Evolutionary conservation across 2,113 vertebrate genomes (phyloP), one percentile per base, ranked within the genome.

Genomic region (Ursus arctos): DNA sequence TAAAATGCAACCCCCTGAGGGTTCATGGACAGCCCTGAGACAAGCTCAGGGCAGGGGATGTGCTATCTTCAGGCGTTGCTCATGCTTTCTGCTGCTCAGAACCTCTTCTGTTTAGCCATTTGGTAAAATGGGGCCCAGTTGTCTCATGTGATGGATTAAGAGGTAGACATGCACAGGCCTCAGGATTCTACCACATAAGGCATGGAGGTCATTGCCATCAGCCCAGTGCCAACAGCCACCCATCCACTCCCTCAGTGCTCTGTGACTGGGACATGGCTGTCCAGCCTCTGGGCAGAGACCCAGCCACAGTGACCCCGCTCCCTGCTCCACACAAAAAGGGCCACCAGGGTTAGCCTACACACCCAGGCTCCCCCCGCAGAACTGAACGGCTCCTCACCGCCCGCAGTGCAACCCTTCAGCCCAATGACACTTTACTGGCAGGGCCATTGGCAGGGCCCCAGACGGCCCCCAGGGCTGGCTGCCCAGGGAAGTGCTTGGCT

Each of bases 401-500:
- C 88, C 7, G 11, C 0, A 0, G 40, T 2, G 83, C 51, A 88
- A 21, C 79, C 87, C 74, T 91, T 72, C 86, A 93, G 63, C 69
- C 85, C 49, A 36, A 36, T 92, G 92, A 85, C 96, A 92, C 80
- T 83, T 94, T n/a, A 76, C 92, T 97, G 97, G 95, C 96, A 96
- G 88, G 93, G 81, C 53, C 6, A 1, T 91, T 97, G 97, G 92
- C 96, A 65, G 63, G 89, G 76, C 67, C 13, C 2, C 31, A 79
- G 40, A 2, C 19, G 40, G 36, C 85, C 74, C 49, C 79, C 40
- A 72, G 33, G 77, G 57, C 87, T 31, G 0, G 63, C 80, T 96
- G 96, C 95, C 93, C 83, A 31, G 97, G 89, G 40, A 77, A 83
- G 86, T 91, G 71, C 97, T 98, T 98, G 96, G 91, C 96, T 40